These are phyloP conservation scores for Scaptomyza graminum DNA, from an alignment of 1,140 invertebrate genomes.

Conservation along the genomic window DNA sequence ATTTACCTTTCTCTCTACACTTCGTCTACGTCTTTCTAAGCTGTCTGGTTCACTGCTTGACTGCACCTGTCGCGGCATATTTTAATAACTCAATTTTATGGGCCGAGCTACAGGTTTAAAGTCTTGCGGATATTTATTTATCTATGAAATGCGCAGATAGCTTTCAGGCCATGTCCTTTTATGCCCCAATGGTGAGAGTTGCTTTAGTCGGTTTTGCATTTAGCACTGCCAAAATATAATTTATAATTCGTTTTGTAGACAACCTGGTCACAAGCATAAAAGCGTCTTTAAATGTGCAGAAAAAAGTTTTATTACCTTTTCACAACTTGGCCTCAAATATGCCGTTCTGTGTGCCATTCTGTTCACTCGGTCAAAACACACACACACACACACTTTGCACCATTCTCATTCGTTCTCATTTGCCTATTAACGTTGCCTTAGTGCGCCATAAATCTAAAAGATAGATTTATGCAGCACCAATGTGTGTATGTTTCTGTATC, in stretches of 20 bases:
- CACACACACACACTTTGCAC: not conserved
- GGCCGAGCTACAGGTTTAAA: conserved; percentile 54
- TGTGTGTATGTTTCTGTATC: conserved; percentile 14
- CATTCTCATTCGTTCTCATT: conserved; percentile 54
- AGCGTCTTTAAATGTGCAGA: conserved; percentile 59
- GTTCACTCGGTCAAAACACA: conserved; percentile 20
- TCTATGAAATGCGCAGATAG: conserved; percentile 28
- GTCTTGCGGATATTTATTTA: conserved; percentile 57
- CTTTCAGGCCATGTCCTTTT: conserved; percentile 54
- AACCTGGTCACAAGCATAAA: conserved; percentile 58
- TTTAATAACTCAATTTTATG: conserved; percentile 78
- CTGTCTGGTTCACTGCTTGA: conserved; percentile 12
- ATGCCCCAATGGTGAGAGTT: conserved; percentile 43
- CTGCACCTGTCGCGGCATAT: conserved; percentile 57
- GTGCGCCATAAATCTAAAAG: conserved; percentile 70
- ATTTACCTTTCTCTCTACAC: conserved; percentile 14
- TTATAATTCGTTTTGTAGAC: conserved; percentile 66
- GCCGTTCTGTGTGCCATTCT: conserved; percentile 16
- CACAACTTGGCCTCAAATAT: conserved; percentile 45
- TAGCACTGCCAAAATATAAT: conserved; percentile 63
- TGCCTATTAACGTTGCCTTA: conserved; percentile 72
- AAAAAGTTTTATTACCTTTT: conserved; percentile 75
- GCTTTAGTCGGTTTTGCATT: conserved; percentile 32
- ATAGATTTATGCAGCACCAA: conserved; percentile 62
- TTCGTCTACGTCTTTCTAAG: not conserved